A percentile compares a stretch with the other conserved stretches of the same genome.
Conservation (phyloP, 2,888 invertebrate species). For the Leptothorax acervorum region DNA sequence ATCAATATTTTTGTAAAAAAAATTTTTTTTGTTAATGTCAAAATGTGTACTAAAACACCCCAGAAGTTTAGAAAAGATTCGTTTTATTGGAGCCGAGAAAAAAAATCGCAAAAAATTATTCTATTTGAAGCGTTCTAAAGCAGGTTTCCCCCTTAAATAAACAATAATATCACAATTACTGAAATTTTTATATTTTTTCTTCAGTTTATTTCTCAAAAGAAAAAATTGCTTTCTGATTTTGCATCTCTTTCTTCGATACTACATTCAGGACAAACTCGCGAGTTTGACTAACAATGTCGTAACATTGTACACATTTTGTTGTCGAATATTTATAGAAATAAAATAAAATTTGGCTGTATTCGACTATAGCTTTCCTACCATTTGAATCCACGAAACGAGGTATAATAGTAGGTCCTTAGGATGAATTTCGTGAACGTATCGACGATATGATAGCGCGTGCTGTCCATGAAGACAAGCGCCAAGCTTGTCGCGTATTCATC, state of each 20-base stretch:
- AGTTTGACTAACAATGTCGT: background rate
- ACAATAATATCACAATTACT: background rate
- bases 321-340: background rate
- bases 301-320: background rate
- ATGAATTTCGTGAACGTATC: slow-evolving; percentile 34
- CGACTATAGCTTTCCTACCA: background rate
- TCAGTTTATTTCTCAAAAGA: background rate
- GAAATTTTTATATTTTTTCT: background rate
- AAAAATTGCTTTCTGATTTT: background rate
- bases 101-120: no score
- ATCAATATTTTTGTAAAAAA: no score
- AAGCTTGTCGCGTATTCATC: slow-evolving; percentile 50
- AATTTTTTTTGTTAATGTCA: no score
- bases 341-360: background rate
- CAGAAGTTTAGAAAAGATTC: no score
- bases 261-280: background rate
- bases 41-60: no score
- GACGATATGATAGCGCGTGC: slow-evolving; percentile 37
- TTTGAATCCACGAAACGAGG: background rate
- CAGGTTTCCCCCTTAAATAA: background rate
- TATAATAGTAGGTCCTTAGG: background rate
- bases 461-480: slow-evolving; percentile 50
- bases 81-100: no score
- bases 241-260: background rate
- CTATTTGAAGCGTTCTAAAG: no score